Percentiles rank a stretch among this genome's conserved stretches.
phyloP scores from a whole-genome alignment of 1,140 invertebrate genomes.

The Papilio polyxenes region DNA sequence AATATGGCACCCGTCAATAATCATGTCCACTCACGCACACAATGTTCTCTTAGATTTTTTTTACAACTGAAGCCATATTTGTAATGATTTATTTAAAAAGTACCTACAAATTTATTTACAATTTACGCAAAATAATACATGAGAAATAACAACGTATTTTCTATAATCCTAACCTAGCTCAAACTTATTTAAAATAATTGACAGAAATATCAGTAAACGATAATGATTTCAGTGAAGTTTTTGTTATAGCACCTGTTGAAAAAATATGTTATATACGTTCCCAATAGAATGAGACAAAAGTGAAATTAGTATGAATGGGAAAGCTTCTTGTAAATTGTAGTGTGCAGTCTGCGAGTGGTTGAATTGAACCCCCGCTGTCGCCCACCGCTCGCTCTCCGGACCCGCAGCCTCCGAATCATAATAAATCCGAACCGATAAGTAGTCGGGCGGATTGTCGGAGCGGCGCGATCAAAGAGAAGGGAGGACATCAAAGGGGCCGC shows the following conservation, averaged over 20 bases:
- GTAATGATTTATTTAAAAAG: too few relatives aligned
- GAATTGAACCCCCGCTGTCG: neutral
- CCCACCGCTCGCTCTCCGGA: slow-evolving; percentile 49
- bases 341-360: slow-evolving; percentile 43
- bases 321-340: slow-evolving; percentile 25
- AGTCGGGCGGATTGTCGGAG: slow-evolving; percentile 74
- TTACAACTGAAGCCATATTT: too few relatives aligned
- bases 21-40: slow-evolving; percentile 47
- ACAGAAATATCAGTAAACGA: neutral
- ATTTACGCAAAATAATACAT: too few relatives aligned
- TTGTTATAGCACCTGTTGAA: neutral
- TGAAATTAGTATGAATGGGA: slow-evolving; percentile 30
- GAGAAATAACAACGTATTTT: too few relatives aligned
- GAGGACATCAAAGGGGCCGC: slow-evolving; percentile 73
- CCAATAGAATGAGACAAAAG: slow-evolving; percentile 9
- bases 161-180: too few relatives aligned
- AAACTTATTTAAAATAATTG: too few relatives aligned
- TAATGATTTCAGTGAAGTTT: neutral
- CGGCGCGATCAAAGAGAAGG: slow-evolving; percentile 74
- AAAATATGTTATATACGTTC: neutral
- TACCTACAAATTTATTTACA: too few relatives aligned
- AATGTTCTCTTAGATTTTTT: slow-evolving; percentile 6
- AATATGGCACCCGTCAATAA: slow-evolving; percentile 59
- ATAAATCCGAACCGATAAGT: slow-evolving; percentile 80
- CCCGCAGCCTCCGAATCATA: slow-evolving; percentile 74